Evolutionary conservation across 53 echinoderm and acorn worm species (phyloP).

Genomic region (Crossaster papposus): DNA sequence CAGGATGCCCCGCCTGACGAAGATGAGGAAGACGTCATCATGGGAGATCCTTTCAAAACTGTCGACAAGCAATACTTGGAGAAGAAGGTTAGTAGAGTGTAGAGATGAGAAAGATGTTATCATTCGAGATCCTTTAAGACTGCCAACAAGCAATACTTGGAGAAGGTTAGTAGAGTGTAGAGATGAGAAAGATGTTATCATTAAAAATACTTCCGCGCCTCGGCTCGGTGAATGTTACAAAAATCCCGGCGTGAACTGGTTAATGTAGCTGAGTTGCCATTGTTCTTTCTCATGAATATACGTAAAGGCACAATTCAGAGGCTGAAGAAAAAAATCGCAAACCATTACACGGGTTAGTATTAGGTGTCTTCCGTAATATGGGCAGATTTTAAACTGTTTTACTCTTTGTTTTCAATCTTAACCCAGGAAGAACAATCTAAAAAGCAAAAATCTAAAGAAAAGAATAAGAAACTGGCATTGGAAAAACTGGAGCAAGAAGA

Average conservation of each 20-base stretch:
- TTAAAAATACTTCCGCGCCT: slow-evolving; percentile 74
- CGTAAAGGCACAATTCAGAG: too few species aligned
- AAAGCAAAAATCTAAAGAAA: slow-evolving; percentile 50
- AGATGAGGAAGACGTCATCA: slow-evolving; percentile 62
- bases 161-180: slow-evolving; percentile 62
- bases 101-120: slow-evolving; percentile 46
- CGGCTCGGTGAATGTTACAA: too few species aligned
- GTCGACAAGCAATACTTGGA: slow-evolving; percentile 75
- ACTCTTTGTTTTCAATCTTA: neutral
- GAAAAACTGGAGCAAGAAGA: slow-evolving; percentile 20
- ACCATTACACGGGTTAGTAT: too few species aligned
- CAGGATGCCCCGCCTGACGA: slow-evolving; percentile 52
- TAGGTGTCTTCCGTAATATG: too few species aligned
- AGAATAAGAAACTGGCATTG: slow-evolving; percentile 44
- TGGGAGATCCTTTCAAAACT: slow-evolving; percentile 77
- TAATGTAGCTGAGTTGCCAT: too few species aligned
- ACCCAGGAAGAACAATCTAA: slow-evolving; percentile 53
- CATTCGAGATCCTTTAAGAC: slow-evolving; percentile 75
- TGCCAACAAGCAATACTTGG: slow-evolving; percentile 72
- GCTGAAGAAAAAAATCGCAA: too few species aligned
- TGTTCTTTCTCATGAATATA: too few species aligned
- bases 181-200: slow-evolving; percentile 50
- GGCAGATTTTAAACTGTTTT: neutral
- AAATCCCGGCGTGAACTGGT: too few species aligned
- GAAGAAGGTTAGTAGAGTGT: slow-evolving; percentile 65